Evolutionary conservation across 2,888 invertebrate genomes (phyloP).

Genomic region (Gortyna flavago): DNA sequence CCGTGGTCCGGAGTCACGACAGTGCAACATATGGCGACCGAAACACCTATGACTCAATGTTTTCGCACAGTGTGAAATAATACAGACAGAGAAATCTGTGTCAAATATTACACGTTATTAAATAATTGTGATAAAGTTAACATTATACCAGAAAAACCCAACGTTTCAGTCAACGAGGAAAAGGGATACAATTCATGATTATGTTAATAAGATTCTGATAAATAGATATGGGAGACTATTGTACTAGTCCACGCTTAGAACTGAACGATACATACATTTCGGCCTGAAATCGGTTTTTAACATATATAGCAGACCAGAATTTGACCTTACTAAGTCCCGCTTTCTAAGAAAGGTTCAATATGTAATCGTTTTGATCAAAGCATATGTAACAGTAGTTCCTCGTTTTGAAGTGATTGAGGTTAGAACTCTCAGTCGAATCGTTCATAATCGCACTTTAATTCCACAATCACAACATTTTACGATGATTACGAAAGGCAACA

Average conservation of each 20-base stretch:
- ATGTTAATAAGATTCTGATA: constrained; percentile 7
- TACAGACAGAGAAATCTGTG: constrained; percentile 59
- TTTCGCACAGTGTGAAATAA: constrained; percentile 64
- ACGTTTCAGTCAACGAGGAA: constrained; percentile 6
- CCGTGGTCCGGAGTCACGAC: constrained; percentile 72
- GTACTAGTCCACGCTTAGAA: not conserved
- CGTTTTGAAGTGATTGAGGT: constrained; percentile 37
- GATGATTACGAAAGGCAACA: constrained; percentile 46
- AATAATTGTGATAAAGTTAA: constrained; percentile 17
- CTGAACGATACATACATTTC: not conserved
- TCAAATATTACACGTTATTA: constrained; percentile 50
- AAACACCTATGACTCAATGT: constrained; percentile 77
- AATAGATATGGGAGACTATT: not conserved
- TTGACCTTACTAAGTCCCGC: not conserved
- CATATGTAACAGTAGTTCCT: constrained; percentile 9
- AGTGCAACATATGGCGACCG: constrained; percentile 81
- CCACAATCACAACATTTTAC: constrained; percentile 55
- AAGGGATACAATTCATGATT: not conserved
- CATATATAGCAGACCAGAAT: not conserved
- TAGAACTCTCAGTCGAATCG: constrained; percentile 3
- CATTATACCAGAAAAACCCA: constrained; percentile 4
- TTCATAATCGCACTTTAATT: constrained; percentile 64
- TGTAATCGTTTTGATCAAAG: not conserved
- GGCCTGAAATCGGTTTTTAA: not conserved
- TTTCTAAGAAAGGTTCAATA: not conserved